Evolutionary conservation across 2,888 invertebrate genomes (phyloP), one percentile per base, ranked within the genome.

Genomic region (Apotomis capreana): DNA sequence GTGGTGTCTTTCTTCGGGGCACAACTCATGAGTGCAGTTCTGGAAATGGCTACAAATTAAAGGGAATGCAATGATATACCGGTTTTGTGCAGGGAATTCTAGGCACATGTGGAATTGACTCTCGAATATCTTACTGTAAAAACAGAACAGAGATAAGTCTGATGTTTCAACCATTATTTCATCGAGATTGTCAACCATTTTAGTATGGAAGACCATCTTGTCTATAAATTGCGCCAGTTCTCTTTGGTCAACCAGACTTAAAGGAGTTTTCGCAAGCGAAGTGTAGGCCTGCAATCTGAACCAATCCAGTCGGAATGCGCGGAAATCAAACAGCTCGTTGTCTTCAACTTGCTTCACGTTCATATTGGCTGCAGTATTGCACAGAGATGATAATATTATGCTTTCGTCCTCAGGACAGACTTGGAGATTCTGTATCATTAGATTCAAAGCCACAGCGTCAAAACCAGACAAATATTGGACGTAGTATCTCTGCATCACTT

Each of bases 101-200:
- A 99, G 94, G 89, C 99, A 99, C 97, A 98, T 98, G 84, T 98
- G 98, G 87, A 99, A 99, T 89, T 99, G 99, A 82, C 97, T 98
- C 88, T 99, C 98, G 90, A 99, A 99, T 87, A 98, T 97, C 92
- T 97, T 97, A 83, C 96, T 98, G 88, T 99, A 99, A 86, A 99
- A 99, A 87, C 99, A 99, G 87, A 99, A 99, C 76, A 99, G 96
- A 0, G 99, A 99, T 15, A 99, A 94, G 93, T 99, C 99, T 0
- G 99, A 99, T 3, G 99, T 98, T 89, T 99, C 99, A 1, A 97
- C 96, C 79, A 99, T 94, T 86, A 99, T 97, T 89, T 99, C 99
- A 90, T 99, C 99, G 64, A 99, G 94, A 87, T 97, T 97, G 87
- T 99, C 99, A 0, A 99, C 98, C 96, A 99, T 98, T 89, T 98